phyloP scores from a whole-genome alignment of 2,888 invertebrate species.

The Brachynemurus nebulosus region DNA sequence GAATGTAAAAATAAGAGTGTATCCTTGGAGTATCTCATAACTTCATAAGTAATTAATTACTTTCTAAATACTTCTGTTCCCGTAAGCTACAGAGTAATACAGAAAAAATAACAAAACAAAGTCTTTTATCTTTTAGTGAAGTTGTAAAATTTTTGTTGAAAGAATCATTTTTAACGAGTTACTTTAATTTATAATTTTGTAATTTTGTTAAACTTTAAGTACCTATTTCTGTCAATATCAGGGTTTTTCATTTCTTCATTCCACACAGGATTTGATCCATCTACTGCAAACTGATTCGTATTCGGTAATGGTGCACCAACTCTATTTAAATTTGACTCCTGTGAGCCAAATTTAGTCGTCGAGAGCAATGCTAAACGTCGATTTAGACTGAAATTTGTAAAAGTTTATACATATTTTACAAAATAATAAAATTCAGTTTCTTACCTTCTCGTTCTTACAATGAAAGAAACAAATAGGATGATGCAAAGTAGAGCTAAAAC shows the following conservation, averaged over 20 bases:
- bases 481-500: slow-evolving; percentile 38
- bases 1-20: too few relatives aligned
- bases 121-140: too few relatives aligned
- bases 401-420: neutral
- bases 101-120: too few relatives aligned
- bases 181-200: slow-evolving; percentile 2
- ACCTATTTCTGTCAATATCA: slow-evolving; percentile 42
- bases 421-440: neutral
- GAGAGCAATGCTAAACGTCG: slow-evolving; percentile 46
- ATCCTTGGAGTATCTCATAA: too few relatives aligned
- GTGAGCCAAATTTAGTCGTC: slow-evolving; percentile 47
- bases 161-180: neutral
- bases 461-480: slow-evolving; percentile 38
- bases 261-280: slow-evolving; percentile 59
- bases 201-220: too few relatives aligned
- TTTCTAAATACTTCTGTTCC: too few relatives aligned
- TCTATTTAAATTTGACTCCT: slow-evolving; percentile 44
- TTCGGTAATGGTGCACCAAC: slow-evolving; percentile 41
- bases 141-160: slow-evolving; percentile 2
- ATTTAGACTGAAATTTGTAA: slow-evolving; percentile 34
- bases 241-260: slow-evolving; percentile 37
- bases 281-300: slow-evolving; percentile 54
- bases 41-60: too few relatives aligned
- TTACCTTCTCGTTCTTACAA: slow-evolving; percentile 42
- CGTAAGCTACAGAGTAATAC: too few relatives aligned